These are phyloP conservation scores for Agrotis clavis DNA, from an alignment of 2,888 invertebrate species.

Conservation along the genomic window DNA sequence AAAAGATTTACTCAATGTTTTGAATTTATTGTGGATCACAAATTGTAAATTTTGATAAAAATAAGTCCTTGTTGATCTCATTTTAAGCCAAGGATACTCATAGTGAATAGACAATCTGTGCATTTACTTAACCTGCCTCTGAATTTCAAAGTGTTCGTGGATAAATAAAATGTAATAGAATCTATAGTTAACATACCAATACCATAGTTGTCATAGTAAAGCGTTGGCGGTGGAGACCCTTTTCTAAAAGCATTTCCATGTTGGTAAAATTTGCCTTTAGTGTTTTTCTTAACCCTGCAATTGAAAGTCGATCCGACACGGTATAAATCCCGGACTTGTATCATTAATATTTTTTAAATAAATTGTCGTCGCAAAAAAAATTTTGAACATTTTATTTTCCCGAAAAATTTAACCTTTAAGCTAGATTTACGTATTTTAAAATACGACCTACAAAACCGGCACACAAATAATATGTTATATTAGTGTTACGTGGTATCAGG, in stretches of 20 bases:
- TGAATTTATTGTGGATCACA: too few relatives aligned
- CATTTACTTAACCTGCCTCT: too few relatives aligned
- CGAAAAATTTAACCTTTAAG: background rate
- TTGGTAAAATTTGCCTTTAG: background rate
- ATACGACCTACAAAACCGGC: background rate
- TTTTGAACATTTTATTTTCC: slow-evolving; percentile 4
- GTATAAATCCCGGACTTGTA: background rate
- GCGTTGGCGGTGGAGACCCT: slow-evolving; percentile 1
- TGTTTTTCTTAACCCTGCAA: slow-evolving; percentile 1
- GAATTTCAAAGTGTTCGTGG: too few relatives aligned
- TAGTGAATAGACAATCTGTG: too few relatives aligned
- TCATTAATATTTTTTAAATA: slow-evolving; percentile 26
- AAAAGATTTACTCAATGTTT: too few relatives aligned
- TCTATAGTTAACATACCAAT: too few relatives aligned
- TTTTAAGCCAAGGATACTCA: too few relatives aligned
- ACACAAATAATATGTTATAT: slow-evolving; percentile 12
- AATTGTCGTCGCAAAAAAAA: background rate
- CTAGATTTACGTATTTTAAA: slow-evolving; percentile 2
- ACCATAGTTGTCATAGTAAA: background rate
- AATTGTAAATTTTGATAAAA: too few relatives aligned
- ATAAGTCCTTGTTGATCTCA: too few relatives aligned
- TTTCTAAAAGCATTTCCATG: slow-evolving; percentile 30
- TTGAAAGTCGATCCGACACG: background rate
- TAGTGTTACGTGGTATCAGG: slow-evolving; percentile 19
- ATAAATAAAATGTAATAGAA: too few relatives aligned